Base-by-base conservation (phyloP, 2,797 vertebrate species). In the Ctenosaura bakeri region DNA sequence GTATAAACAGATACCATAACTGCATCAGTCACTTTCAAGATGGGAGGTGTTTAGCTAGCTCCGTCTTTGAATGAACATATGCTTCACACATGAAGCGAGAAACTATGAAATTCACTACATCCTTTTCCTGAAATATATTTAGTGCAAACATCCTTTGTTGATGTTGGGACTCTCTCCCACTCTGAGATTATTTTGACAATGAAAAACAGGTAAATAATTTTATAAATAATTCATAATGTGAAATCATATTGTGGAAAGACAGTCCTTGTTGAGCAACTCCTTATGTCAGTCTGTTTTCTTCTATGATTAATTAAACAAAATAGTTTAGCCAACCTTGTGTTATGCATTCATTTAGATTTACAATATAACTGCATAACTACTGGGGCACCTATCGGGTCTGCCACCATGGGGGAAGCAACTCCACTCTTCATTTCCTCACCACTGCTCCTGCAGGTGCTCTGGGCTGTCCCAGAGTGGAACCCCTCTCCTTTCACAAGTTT, bases 261-360 rank as follows among this genome's bases (percentile, higher is more conserved):
- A 86, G 89, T 95, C 96, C 94, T 97, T 97, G 96, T 96, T 96
- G 97, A 95, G 90, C 94, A 97, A 98, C 97, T 91, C 96, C 42
- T 88, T 94, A 94, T 94, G 94, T 95, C 89, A 96, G 94, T 95
- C 96, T 90, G 83, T 88, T 94, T 95, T 94, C 96, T 94, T 93
- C 91, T 95, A 96, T 92, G 73, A 74, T 82, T 94, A 95, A 96
- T 91, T 91, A 89, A 93, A 90, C 64, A 88, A 96, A 94, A 96
- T 95, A 96, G 46, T 83, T 92, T 74, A 77, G 95, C 96, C 94
- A 94, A 90, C 93, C 82, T 92, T 94, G 95, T 93, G 93, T 42
- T 90, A 71, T 93, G 92, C 94, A 96, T 96, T 96, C 97, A 95
- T 94, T 91, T 90, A 92, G 96, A 90, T 91, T 96, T 96, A 96